Evolutionary conservation across 2,888 invertebrate genomes (phyloP), one percentile per base, ranked within the genome.

Genomic region (Torymus auratus): DNA sequence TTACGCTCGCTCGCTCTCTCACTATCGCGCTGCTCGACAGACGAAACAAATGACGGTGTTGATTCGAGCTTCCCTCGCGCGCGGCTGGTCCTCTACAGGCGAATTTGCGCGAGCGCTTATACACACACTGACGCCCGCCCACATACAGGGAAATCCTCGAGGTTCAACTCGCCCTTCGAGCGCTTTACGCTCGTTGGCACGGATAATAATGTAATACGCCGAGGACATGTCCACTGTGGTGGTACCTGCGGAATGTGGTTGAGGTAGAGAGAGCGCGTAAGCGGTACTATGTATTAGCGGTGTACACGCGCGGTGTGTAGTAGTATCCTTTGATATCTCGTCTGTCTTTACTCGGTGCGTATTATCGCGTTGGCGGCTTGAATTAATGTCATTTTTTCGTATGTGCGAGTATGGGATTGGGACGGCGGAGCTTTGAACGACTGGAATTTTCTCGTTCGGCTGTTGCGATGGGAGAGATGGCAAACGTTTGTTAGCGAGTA

Each of bases 201-300:
- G 85, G 84, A 86, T 87, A 87, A 87, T 86, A 85, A 85, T 84
- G 86, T 88, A 88, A 87, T 86, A 83, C 83, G 84, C 58, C 79
- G 83, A 84, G 84, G 82, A 85, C 85, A 84, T 85, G 86, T 84
- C 81, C 84, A 75, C 81, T 81, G 81, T 84, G 79, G 81, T 84
- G 79, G 81, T 83, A 80, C 83, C 83, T 75, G 74, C 74, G 84
- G 83, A 87, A 86, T 87, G 83, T 82, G 82, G 81, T 83, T 78
- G 78, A 5, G 10, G 14, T 12, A 14, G 14, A 23, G 15, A 17
- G 62, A 23, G 55, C 5, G 15, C 28, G 20, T 41, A 41, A 41
- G 41, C 41, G 15, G 82, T 81, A 76, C 83, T 82, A 86, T 86
- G 84, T 84, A 85, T 87, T 84, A 83, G 69, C 78, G 71, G 53